Evolutionary conservation across 2,113 vertebrate genomes (phyloP).

Genomic region (Pedionomus torquatus): DNA sequence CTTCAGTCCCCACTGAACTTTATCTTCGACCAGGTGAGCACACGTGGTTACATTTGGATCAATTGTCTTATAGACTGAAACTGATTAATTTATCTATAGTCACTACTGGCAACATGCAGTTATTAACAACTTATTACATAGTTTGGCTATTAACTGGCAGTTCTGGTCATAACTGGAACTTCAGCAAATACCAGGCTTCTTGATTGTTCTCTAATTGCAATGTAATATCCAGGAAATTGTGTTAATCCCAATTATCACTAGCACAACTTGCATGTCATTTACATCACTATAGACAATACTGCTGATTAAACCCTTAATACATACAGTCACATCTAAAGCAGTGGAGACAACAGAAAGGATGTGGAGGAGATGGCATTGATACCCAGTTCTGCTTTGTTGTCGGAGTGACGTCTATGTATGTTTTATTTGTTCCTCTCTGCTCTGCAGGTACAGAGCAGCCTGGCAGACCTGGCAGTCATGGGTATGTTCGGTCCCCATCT

Average conservation of each 20-base stretch:
- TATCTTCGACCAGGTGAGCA: conserved; percentile 80
- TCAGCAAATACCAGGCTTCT: neutral
- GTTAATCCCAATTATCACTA: neutral
- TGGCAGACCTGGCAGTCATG: conserved; percentile 87
- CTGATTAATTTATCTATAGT: neutral
- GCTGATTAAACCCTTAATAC: neutral
- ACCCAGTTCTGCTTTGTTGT: neutral
- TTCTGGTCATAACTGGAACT: neutral
- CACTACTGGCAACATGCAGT: neutral
- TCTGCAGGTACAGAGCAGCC: conserved; percentile 84
- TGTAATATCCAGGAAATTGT: neutral
- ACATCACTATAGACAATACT: neutral
- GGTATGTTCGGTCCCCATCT: conserved; percentile 90
- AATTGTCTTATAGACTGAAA: neutral
- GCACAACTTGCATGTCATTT: neutral
- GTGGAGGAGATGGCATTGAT: neutral
- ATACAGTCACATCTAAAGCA: neutral
- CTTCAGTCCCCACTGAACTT: conserved; percentile 71
- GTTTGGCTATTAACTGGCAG: neutral
- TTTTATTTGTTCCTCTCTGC: neutral
- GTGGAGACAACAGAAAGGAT: neutral
- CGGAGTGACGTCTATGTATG: neutral
- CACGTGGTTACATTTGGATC: neutral
- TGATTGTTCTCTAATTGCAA: neutral
- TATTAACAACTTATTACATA: neutral